Percentiles rank a stretch among this genome's conserved stretches.
These are phyloP conservation scores for Todiramphus saurophagus DNA, from an alignment of 2,113 vertebrate species.

Conservation along the genomic window DNA sequence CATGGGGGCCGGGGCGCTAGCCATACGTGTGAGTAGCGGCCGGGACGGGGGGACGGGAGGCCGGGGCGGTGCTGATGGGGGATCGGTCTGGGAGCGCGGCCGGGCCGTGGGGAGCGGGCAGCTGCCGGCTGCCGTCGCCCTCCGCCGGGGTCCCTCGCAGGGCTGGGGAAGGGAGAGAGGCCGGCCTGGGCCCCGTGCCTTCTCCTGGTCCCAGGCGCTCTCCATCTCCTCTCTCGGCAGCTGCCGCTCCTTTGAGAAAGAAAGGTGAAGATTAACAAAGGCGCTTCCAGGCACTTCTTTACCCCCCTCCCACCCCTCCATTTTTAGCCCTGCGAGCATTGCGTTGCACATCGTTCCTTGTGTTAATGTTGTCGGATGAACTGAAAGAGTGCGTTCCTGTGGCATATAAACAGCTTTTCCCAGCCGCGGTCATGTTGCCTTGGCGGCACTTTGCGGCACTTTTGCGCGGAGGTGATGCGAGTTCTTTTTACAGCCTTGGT, in stretches of 20 bases:
- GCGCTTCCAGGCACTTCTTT: not conserved
- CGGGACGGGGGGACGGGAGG: not conserved
- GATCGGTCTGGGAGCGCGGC: not conserved
- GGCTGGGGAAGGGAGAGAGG: not conserved
- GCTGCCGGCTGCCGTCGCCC: not conserved
- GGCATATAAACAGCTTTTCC: not conserved
- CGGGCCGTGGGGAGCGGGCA: not conserved
- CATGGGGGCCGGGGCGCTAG: conserved; percentile 90
- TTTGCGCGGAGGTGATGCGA: not conserved
- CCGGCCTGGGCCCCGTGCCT: not conserved
- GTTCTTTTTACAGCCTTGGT: not conserved
- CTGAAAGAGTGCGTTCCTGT: not conserved
- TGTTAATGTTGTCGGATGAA: not conserved
- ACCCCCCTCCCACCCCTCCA: accelerated
- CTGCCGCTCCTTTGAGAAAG: not conserved
- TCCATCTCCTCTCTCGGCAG: not conserved
- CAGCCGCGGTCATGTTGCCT: not conserved
- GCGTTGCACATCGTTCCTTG: not conserved
- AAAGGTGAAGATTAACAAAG: not conserved
- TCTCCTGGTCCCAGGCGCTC: not conserved
- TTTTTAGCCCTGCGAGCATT: not conserved
- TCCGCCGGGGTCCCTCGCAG: not conserved
- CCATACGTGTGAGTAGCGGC: conserved; percentile 88
- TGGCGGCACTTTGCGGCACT: not conserved
- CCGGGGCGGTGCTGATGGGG: not conserved